Evolutionary conservation across 2,888 invertebrate genomes (phyloP), one percentile per base, ranked within the genome.

Genomic region (Idaea straminata): DNA sequence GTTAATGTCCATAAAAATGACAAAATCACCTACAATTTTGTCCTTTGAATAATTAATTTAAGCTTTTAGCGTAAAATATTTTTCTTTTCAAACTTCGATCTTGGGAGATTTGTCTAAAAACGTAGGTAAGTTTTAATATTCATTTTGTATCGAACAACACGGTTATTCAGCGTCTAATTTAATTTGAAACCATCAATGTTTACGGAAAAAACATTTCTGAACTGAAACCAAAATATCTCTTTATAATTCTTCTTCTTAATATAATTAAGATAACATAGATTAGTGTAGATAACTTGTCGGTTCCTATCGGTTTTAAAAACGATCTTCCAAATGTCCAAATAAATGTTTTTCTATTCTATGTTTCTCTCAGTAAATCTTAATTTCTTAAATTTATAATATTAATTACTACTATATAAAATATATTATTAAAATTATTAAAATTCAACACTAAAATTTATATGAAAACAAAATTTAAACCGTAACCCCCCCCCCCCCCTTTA

Each of bases 191-290:
- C 47, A 47, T 47, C 47, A 47, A 47, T 47, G 47, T 47, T 47
- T 47, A 13, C 13, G 10, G 47, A 47, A 47, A 36, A 47, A 47
- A 47, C 47, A 47, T 47, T 47, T 47, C 47, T 47, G 10, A 47
- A 47, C 10, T 47, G 10, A 47, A 25, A 25, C 1, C 25, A 25
- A 25, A 25, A 25, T 2, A 25, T 25, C 25, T 25, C 25, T 25
- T 58, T 58, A 58, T 58, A 57, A 57, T 57, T n/a, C n/a, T n/a
- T n/a, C n/a, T n/a, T n/a, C n/a, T n/a, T n/a, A 58, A 25, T 25
- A 25, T 25, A n/a, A n/a, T n/a, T n/a, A n/a, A n/a, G n/a, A n/a
- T 25, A 25, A 25, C 2, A 25, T 25, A 25, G 25, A 25, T 25
- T 25, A 25, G 25, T 25, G 25, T 25, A 25, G 25, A 25, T 25